phyloP scores from a whole-genome alignment of 1,140 invertebrate species.

The Drosophila seguyi region DNA sequence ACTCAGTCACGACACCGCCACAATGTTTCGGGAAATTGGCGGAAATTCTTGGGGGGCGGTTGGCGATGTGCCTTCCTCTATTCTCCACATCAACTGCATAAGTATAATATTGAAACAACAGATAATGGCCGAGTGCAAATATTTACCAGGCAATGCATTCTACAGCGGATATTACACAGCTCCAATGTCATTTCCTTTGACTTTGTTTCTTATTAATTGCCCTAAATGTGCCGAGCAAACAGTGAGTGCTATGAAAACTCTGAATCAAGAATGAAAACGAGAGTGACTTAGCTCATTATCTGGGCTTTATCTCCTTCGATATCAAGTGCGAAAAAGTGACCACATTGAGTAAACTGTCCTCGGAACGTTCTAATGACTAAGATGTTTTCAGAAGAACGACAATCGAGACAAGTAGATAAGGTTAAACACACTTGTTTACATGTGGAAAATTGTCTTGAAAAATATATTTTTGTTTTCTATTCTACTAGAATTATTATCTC shows the following conservation, averaged over 20 bases:
- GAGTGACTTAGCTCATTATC: conserved; percentile 28
- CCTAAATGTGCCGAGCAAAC: conserved; percentile 38
- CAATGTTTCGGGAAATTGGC: conserved; percentile 37
- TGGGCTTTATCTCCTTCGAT: not conserved
- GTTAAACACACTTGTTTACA: not conserved
- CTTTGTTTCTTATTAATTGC: conserved; percentile 4
- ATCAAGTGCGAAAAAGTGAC: conserved; percentile 25
- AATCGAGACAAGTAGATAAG: not conserved
- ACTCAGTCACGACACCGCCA: conserved; percentile 66
- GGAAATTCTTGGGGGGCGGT: conserved; percentile 9
- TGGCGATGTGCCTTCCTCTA: conserved; percentile 14
- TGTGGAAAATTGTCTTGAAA: not conserved
- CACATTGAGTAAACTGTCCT: not conserved
- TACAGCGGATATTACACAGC: conserved; percentile 60
- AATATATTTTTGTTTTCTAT: not conserved
- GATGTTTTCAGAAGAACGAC: not conserved
- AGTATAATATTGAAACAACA: conserved; percentile 35
- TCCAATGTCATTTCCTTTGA: conserved; percentile 49
- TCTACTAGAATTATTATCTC: not conserved
- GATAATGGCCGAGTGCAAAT: conserved; percentile 51
- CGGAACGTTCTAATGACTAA: not conserved
- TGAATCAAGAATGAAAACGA: conserved; percentile 52
- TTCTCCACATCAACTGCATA: conserved; percentile 2
- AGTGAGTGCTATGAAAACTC: conserved; percentile 33
- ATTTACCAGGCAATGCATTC: conserved; percentile 41